Evolutionary conservation across 2,888 invertebrate genomes (phyloP).

Genomic region (Nemotelus nigrinus): DNA sequence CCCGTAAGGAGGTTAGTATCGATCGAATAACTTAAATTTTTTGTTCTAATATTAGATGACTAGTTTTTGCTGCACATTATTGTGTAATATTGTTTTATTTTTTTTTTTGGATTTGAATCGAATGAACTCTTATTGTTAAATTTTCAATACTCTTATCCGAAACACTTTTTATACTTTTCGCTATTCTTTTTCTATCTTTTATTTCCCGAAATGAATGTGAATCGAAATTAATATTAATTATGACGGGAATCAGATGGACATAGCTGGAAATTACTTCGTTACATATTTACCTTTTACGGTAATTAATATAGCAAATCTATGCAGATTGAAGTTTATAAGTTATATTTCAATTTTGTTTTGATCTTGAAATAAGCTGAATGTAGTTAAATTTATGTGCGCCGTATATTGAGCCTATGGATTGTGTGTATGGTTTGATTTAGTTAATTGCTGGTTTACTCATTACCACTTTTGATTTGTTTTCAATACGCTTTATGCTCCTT

Average conservation of each 20-base stretch:
- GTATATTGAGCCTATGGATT: not conserved
- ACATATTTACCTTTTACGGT: conserved; percentile 55
- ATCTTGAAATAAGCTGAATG: conserved; percentile 30
- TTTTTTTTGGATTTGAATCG: not conserved
- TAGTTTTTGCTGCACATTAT: conserved; percentile 33
- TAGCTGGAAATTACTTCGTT: conserved; percentile 58
- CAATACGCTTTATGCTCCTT: no score
- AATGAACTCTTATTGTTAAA: no score
- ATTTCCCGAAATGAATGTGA: conserved; percentile 46
- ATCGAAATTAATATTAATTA: conserved; percentile 38
- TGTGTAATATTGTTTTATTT: conserved; percentile 47
- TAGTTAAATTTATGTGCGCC: conserved; percentile 27
- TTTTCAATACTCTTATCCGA: conserved; percentile 15
- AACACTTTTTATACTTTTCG: conserved; percentile 43
- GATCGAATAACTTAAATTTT: not conserved
- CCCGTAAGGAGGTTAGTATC: conserved; percentile 82
- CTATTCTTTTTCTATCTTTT: conserved; percentile 45
- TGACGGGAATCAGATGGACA: conserved; percentile 61
- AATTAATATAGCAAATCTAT: conserved; percentile 48
- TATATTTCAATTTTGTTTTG: conserved; percentile 36
- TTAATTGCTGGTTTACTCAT: no score
- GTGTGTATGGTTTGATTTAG: no score
- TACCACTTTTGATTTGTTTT: no score
- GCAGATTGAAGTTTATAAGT: conserved; percentile 30
- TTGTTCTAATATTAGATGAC: no score